Evolutionary conservation across 1,140 invertebrate species (phyloP).

Genomic region (Aphis gossypii): DNA sequence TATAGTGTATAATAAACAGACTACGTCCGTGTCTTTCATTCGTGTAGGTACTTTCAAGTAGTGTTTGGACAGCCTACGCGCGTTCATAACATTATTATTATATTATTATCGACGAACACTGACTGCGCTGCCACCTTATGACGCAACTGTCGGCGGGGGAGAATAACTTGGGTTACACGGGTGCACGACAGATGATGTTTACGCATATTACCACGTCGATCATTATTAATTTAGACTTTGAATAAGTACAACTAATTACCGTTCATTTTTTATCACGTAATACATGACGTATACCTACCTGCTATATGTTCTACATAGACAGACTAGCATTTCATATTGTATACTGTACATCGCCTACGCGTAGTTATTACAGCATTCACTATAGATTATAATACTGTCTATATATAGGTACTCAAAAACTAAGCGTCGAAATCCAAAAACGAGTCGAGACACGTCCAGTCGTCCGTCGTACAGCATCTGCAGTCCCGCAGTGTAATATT

Average conservation of each 20-base stretch:
- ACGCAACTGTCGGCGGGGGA: background rate
- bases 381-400: background rate
- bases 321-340: background rate
- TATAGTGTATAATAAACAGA: background rate
- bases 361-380: slow-evolving; percentile 2
- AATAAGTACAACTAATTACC: slow-evolving; percentile 4
- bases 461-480: background rate
- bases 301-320: background rate
- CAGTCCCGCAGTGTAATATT: background rate
- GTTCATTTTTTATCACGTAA: slow-evolving; percentile 1
- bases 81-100: background rate
- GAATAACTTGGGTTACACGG: background rate
- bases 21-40: background rate
- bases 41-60: slow-evolving; percentile 14
- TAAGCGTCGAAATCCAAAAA: background rate
- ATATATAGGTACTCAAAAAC: background rate
- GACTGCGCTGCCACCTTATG: background rate
- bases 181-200: slow-evolving; percentile 12
- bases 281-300: background rate
- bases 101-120: background rate
- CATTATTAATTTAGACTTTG: slow-evolving; percentile 19
- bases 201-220: background rate
- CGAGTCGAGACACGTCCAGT: background rate
- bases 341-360: background rate
- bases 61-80: slow-evolving; percentile 22